Percentiles rank a stretch among this genome's conserved stretches.
phyloP scores from a whole-genome alignment of 2,113 vertebrate species.

The Charina bottae region DNA sequence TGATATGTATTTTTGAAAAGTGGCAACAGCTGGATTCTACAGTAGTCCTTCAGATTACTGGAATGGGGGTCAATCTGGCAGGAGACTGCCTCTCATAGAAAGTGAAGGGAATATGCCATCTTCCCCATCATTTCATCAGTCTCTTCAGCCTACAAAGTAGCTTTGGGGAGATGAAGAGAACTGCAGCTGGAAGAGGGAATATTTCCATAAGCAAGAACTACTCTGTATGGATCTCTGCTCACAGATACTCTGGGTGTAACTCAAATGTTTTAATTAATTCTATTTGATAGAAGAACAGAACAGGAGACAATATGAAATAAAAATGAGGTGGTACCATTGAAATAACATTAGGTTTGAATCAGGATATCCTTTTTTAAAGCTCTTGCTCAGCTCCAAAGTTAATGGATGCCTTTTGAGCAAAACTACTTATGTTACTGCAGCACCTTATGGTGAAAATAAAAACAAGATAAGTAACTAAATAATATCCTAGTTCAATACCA shows the following conservation, averaged over 20 bases:
- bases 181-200: background rate
- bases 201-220: background rate
- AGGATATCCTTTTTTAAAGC: background rate
- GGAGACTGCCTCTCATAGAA: background rate
- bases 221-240: background rate
- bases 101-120: background rate
- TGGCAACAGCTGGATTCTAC: background rate
- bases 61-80: background rate
- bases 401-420: background rate
- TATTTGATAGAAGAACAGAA: background rate
- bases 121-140: background rate
- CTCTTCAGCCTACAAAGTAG: background rate
- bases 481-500: background rate
- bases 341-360: background rate
- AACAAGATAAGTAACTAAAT: background rate
- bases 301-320: background rate
- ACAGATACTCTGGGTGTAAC: background rate
- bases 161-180: background rate
- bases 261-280: slow-evolving; percentile 4
- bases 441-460: background rate
- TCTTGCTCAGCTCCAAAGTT: background rate
- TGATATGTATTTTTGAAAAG: background rate
- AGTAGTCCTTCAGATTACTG: background rate
- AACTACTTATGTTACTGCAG: background rate
- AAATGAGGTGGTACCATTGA: no score